Evolutionary conservation across 2,113 vertebrate genomes (phyloP).

Genomic region (Rhinolophus sinicus): DNA sequence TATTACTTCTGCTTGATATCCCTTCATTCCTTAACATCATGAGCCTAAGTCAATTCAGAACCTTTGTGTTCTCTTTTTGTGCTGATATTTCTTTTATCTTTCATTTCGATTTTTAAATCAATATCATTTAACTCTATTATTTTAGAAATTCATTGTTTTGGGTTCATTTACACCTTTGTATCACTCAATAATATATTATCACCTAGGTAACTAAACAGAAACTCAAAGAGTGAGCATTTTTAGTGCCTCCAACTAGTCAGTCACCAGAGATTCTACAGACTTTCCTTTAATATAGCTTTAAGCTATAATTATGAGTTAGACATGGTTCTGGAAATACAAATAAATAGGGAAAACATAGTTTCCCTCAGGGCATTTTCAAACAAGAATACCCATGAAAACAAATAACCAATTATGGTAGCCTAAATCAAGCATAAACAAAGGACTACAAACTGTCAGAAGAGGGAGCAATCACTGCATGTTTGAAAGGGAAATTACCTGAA

Average conservation of each 20-base stretch:
- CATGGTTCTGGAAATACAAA: background rate
- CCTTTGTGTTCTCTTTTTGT: background rate
- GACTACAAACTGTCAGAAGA: background rate
- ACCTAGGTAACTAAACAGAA: background rate
- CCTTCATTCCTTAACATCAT: background rate
- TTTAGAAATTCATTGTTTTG: background rate
- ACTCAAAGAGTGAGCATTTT: background rate
- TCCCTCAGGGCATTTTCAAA: background rate
- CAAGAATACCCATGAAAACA: background rate
- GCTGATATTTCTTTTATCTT: background rate
- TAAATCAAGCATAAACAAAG: background rate
- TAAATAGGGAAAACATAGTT: background rate
- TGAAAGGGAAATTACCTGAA: background rate
- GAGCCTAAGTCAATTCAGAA: background rate
- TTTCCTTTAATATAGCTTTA: background rate
- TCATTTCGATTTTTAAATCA: background rate
- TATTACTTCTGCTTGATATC: background rate
- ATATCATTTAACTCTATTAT: background rate
- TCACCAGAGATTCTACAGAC: background rate
- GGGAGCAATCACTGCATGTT: accelerated
- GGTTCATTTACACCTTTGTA: background rate
- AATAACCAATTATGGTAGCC: background rate
- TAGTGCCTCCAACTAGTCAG: background rate
- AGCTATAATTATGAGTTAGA: background rate
- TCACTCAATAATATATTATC: background rate